Conservation (phyloP, 2,888 invertebrate genomes). For the Psylliodes chrysocephalus region DNA sequence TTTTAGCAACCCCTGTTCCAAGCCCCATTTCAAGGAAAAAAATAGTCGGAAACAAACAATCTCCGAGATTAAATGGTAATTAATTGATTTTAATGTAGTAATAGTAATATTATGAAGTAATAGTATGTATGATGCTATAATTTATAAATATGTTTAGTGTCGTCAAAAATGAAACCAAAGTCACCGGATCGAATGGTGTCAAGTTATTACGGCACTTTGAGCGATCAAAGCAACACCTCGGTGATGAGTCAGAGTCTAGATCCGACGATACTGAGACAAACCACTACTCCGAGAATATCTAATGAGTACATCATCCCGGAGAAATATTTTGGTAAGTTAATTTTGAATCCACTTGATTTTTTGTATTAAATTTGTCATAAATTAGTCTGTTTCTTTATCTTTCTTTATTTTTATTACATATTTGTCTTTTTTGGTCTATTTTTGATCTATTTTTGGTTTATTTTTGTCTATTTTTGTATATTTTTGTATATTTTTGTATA, state of each 20-base stretch:
- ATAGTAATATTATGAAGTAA: too few species aligned
- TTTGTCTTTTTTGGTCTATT: too few species aligned
- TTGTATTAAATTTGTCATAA: too few species aligned
- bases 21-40: conserved; percentile 63
- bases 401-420: too few species aligned
- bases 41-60: conserved; percentile 64
- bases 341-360: too few species aligned
- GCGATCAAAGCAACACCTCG: conserved; percentile 53
- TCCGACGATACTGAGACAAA: conserved; percentile 67
- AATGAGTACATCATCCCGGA: conserved; percentile 50
- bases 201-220: conserved; percentile 71
- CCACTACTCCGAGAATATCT: conserved; percentile 52
- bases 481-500: too few species aligned
- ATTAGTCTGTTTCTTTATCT: too few species aligned
- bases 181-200: conserved; percentile 81
- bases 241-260: conserved; percentile 74
- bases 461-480: too few species aligned
- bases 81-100: neutral
- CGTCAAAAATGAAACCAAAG: conserved; percentile 64
- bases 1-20: conserved; percentile 60
- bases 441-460: too few species aligned
- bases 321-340: conserved; percentile 56
- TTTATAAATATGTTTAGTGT: conserved; percentile 49
- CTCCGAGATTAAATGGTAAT: conserved; percentile 65
- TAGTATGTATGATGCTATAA: too few species aligned